Base-by-base conservation (phyloP, 2,888 invertebrate species). In the Odontocolon sp. region DNA sequence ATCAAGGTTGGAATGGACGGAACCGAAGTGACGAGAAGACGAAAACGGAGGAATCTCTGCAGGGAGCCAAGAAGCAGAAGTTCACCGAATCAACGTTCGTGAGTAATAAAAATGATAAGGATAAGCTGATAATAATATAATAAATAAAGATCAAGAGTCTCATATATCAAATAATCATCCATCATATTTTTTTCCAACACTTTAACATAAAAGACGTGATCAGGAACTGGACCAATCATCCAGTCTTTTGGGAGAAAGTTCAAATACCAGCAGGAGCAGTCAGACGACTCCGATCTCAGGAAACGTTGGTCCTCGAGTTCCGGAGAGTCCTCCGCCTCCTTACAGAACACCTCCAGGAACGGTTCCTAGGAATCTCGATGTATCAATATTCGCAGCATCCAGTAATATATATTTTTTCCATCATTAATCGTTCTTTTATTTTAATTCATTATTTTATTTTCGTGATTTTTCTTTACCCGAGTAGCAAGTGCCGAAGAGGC, bases 1-100 rank as follows among this genome's bases (percentile, higher is more conserved):
- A 92, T 93, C 28, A 93, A 93, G 83, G 86, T 92, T 50, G 91
- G 91, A 9, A 90, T 92, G 86, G 91, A 92, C 16, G 76, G 71
- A 9, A 89, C 90, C 74, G 91, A 91, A 79, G 85, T 89, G 28
- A 84, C 88, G 2, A 75, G 80, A 28, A 82, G 84, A 11, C 86
- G 85, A 68, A 88, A 84, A 50, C 81, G 72, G 38, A 74, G 81
- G 6, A 84, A 73, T 64, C 57, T 56, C 0, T 69, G 45, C 9
- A 67, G 71, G 8, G 79, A 80, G 28, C 73, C 80, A 4, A 70
- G 77, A 61, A 86, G 82, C 28, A 81, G 87, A 56, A 87, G 83
- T 63, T 84, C 84, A 0, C 82, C 85, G 0, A 80, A 81, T 61
- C 86, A 84, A 23, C 85, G 81, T 63, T 86, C 87, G 88, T 90